These are phyloP conservation scores for Poicephalus gulielmi DNA, from an alignment of 2,113 vertebrate genomes.

Conservation along the genomic window DNA sequence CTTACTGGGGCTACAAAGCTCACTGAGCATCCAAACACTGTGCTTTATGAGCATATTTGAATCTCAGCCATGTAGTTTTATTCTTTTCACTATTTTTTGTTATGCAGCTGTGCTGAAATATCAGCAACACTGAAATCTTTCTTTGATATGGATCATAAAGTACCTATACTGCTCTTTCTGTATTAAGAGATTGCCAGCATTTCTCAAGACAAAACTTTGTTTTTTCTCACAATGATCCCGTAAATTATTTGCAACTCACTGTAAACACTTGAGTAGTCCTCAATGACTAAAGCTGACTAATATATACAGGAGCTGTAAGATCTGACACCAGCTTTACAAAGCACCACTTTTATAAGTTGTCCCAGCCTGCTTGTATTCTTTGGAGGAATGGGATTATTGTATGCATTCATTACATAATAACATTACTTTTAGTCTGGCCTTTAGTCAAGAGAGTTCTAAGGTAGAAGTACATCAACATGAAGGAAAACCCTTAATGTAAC, in stretches of 20 bases:
- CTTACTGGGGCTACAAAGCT: constrained; percentile 25
- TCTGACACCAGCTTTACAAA: background rate
- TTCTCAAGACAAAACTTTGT: background rate
- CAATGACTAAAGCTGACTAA: background rate
- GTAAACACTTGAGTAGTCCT: background rate
- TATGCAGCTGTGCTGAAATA: constrained; percentile 9
- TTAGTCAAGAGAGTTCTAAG: background rate
- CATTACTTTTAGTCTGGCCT: background rate
- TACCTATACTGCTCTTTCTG: background rate
- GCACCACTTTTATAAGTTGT: background rate
- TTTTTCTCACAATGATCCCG: background rate
- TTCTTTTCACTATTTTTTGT: constrained; percentile 30
- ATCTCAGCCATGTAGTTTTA: constrained; percentile 14
- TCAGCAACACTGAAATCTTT: background rate
- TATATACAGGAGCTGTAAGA: background rate
- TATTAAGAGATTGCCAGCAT: background rate
- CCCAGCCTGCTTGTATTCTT: background rate
- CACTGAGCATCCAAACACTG: constrained; percentile 33
- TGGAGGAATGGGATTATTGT: fast-evolving
- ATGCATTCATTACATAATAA: fast-evolving
- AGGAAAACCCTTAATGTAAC: background rate
- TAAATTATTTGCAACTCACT: constrained; percentile 23
- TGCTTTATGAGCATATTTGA: constrained; percentile 37
- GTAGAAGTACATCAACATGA: background rate
- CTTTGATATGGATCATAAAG: background rate